Base-by-base conservation (phyloP, 2,113 vertebrate genomes). In the Ursus arctos region DNA sequence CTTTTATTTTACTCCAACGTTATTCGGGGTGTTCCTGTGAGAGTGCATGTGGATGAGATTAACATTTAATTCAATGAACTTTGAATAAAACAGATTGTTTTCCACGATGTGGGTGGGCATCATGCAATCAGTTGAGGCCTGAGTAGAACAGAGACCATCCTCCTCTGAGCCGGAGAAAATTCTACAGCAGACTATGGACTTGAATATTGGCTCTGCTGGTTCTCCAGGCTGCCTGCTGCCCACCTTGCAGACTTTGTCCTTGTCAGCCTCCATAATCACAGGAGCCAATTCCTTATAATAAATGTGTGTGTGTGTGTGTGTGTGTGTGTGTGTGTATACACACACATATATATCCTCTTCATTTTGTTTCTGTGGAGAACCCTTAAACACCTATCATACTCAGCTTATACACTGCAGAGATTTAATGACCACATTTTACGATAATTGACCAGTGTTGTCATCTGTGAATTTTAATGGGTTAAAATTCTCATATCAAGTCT, bases 141-240 rank as follows among this genome's bases (percentile, higher is more conserved):
- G 9, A 57, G 5, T 16, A 16, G 6, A 83, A 57, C 14, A 61
- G 21, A 40, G 7, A 33, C 14, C 12, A 26, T 8, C 6, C 12
- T 4, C 72, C 14, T 47, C 31, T 15, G 4, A 65, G 7, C 21
- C 77, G 22, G 7, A 81, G n/a, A 7, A 22, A 65, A 53, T 13
- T 91, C 24, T 21, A 18, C 16, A 71, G 6, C 2, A 49, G 11
- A 28, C 51, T 11, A 7, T 6, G 83, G n/a, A n/a, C 31, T 55
- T 40, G 2, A 21, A 1, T 12, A 51, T 26, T 14, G 7, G 31
- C 69, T 79, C 1, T 72, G 0, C 2, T 15, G 8, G 4, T 6
- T 40, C 26, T 81, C 13, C 31, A 67, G 82, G 2, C 19, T 43
- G 3, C 18, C 22, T 21, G 51, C 21, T 43, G 65, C 31, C 31